Conservation (phyloP, 2,888 invertebrate genomes). For the Halictus ligatus region DNA sequence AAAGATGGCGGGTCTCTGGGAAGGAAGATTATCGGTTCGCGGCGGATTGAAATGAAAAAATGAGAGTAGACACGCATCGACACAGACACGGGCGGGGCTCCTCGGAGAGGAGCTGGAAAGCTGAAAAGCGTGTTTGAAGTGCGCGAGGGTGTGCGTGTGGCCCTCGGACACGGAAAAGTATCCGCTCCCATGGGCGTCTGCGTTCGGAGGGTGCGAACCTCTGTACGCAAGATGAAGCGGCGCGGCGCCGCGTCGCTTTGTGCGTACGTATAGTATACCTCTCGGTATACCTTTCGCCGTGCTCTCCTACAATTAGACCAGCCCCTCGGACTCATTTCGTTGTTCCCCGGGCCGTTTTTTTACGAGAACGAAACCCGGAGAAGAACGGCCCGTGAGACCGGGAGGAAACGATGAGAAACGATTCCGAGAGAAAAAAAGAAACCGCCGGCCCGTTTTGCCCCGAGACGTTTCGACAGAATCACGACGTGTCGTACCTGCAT, state of each 20-base stretch:
- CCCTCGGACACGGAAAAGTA: conserved; percentile 19
- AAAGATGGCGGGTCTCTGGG: neutral
- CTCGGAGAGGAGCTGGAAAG: neutral
- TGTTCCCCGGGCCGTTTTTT: conserved; percentile 21
- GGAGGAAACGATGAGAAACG: conserved; percentile 45
- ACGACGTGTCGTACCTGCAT: neutral
- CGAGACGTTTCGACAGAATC: conserved; percentile 8
- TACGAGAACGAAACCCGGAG: conserved; percentile 33
- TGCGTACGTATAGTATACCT: conserved; percentile 31
- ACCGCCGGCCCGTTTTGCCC: neutral
- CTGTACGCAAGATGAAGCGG: conserved; percentile 39
- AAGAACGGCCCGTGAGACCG: conserved; percentile 21
- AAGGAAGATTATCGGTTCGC: neutral
- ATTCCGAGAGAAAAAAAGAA: conserved; percentile 3
- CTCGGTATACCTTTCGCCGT: conserved; percentile 20
- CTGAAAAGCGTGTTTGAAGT: conserved; percentile 21
- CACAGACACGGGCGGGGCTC: neutral
- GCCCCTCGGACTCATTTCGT: conserved; percentile 56
- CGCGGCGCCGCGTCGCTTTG: conserved; percentile 56
- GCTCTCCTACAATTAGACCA: conserved; percentile 57
- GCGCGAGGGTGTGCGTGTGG: conserved; percentile 2
- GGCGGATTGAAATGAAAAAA: neutral
- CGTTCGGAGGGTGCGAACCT: conserved; percentile 50
- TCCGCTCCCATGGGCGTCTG: conserved; percentile 23
- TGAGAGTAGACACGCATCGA: conserved; percentile 3